Base-by-base conservation (phyloP, 37 sponge, comb jelly and placozoan species). In the Corticium candelabrum region DNA sequence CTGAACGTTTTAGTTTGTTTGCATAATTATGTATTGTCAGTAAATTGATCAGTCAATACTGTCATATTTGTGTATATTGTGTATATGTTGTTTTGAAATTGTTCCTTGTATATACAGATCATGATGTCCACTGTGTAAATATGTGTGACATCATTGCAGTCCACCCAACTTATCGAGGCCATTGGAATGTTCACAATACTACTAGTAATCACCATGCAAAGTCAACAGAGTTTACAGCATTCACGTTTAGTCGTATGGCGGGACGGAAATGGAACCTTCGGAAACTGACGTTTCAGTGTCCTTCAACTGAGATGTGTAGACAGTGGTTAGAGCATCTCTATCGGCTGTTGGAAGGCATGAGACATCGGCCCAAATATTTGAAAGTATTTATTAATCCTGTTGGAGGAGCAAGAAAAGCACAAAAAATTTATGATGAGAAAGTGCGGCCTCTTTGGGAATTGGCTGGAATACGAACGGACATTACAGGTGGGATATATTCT, bases 321-420 rank as follows among this genome's bases (percentile, higher is more conserved):
- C 15, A 50, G 21, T 50, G 62, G 62, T 27, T 50, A 27, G 15
- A 50, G 21, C 11, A 50, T 50, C 62, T 50, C 62, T 27, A 50
- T 27, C 62, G 62, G 15, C 15, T 50, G 11, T 50, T 50, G 62
- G 62, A 11, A 50, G 62, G 62, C 15, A 50, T 50, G 62, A 50
- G 89, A 5, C 74, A 80, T 11, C 79, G 93, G 29, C 93, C 93
- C 29, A 68, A 89, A 2, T 81, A 74, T 36, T 71, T 92, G 68
- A 83, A 76, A 68, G 82, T 92, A 1, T 78, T 92, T 34, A 68
- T 92, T 3, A 92, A 89, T 68, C 89, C 87, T 1, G 56, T 38
- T 67, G 86, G 93, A 78, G 89, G 89, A 0, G 73, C 39, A 5
- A 83, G 82, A 2, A 3, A 33, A 1, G 76, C 76, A 1, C 27